phyloP scores from a whole-genome alignment of 2,113 vertebrate species.

The Barbus barbus region DNA sequence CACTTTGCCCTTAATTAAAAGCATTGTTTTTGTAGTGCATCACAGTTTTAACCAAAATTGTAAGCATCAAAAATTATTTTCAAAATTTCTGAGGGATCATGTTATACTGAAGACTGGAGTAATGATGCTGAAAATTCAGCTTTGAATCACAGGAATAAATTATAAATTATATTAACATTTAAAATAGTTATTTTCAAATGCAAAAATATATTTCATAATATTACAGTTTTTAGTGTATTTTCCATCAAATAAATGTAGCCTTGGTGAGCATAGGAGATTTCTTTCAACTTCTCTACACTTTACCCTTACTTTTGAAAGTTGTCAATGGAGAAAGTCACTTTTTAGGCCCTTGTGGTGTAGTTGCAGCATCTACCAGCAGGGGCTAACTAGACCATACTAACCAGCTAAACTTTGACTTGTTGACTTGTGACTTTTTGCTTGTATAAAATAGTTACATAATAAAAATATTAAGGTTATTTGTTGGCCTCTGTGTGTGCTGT shows the following conservation, averaged over 20 bases:
- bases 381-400: slow-evolving; percentile 18
- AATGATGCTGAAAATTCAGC: not conserved
- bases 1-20: too few species aligned
- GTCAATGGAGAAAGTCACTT: not conserved
- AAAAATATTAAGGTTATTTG: not conserved
- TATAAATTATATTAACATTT: not conserved
- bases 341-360: not conserved
- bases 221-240: too few species aligned
- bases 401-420: not conserved
- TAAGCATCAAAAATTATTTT: too few species aligned
- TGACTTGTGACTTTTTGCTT: not conserved
- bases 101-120: not conserved
- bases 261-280: too few species aligned
- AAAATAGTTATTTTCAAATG: too few species aligned
- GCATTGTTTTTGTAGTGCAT: too few species aligned
- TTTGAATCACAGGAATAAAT: not conserved
- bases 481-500: not conserved
- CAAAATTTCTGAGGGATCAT: too few species aligned
- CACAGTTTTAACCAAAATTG: too few species aligned
- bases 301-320: not conserved
- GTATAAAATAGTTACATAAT: not conserved
- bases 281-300: too few species aligned
- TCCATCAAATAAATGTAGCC: too few species aligned
- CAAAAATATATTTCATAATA: too few species aligned
- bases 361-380: slow-evolving; percentile 6